Percentiles rank a stretch among this genome's conserved stretches.
Conservation (phyloP, 2,797 vertebrate species). For the Girardinus metallicus region DNA sequence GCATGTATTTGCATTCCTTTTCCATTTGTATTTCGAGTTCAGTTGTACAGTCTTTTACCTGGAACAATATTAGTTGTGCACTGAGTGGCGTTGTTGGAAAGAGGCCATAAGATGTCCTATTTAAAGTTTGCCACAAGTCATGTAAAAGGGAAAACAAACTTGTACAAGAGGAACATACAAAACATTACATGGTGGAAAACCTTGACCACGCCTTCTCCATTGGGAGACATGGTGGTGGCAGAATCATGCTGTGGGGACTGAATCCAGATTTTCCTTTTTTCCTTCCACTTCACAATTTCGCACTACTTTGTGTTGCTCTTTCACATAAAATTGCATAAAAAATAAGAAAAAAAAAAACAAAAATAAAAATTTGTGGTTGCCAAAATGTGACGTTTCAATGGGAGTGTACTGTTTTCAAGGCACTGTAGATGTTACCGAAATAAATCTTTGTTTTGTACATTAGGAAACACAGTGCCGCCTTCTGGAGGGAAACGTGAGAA, state of each 20-base stretch:
- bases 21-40: too few relatives aligned
- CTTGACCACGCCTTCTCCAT: too few relatives aligned
- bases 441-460: not conserved
- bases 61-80: not conserved
- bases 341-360: too few relatives aligned
- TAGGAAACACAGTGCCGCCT: not conserved
- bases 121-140: not conserved
- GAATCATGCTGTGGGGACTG: not conserved
- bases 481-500: conserved; percentile 17
- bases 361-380: not conserved
- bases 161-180: not conserved
- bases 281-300: not conserved
- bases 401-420: not conserved
- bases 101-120: not conserved
- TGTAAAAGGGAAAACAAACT: not conserved
- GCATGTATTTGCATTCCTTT: not conserved
- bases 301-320: not conserved
- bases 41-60: not conserved
- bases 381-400: not conserved
- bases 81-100: not conserved
- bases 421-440: conserved; percentile 9
- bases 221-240: not conserved
- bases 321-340: not conserved
- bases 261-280: not conserved
- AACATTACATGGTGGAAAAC: not conserved